Evolutionary conservation across 2,113 vertebrate genomes (phyloP).

Genomic region (Sterrhoptilus dennistouni): DNA sequence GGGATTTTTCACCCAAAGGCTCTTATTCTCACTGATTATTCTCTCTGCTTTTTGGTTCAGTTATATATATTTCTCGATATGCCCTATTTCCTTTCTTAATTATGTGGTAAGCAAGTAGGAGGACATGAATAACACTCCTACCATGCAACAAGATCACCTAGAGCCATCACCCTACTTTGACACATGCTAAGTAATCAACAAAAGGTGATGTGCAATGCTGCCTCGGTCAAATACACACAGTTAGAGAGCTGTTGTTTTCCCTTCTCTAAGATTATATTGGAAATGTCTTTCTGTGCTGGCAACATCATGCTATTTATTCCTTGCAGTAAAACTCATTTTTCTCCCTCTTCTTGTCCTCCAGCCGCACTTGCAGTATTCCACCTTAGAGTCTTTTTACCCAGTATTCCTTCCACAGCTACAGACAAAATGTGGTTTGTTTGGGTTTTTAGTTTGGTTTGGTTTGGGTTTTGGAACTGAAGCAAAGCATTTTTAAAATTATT

Average conservation of each 20-base stretch:
- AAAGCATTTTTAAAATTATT: background rate
- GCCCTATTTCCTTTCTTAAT: background rate
- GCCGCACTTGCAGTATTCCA: background rate
- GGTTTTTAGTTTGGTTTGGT: background rate
- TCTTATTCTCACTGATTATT: background rate
- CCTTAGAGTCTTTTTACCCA: background rate
- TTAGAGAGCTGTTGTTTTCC: background rate
- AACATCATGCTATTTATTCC: background rate
- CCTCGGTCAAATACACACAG: background rate
- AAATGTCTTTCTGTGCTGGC: background rate
- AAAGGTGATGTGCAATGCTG: rapidly evolving
- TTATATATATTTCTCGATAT: background rate
- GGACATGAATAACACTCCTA: background rate
- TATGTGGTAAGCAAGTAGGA: background rate
- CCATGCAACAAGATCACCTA: background rate
- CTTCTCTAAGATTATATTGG: background rate
- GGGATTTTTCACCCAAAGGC: background rate
- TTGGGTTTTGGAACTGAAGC: background rate
- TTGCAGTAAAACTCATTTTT: background rate
- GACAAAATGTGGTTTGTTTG: background rate
- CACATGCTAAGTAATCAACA: background rate
- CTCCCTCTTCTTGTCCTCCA: background rate
- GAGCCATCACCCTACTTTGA: background rate
- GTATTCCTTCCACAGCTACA: background rate
- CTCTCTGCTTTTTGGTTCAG: background rate